phyloP scores from a whole-genome alignment of 2,888 invertebrate genomes.

The Halocaridina rubra region DNA sequence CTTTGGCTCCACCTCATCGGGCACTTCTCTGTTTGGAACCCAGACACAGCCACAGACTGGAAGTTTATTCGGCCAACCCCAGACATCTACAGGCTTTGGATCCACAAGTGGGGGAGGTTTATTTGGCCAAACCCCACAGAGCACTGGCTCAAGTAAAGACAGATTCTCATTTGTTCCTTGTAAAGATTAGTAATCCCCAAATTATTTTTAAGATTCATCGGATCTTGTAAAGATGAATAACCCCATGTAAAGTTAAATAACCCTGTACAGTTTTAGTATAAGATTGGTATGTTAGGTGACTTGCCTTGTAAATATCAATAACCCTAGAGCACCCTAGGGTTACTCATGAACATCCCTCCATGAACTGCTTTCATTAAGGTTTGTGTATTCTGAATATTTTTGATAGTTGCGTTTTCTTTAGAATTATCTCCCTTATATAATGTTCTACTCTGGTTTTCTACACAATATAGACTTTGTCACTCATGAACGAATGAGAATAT shows the following conservation, averaged over 20 bases:
- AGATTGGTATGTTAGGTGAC: no score
- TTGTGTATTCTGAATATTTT: not conserved
- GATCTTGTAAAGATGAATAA: no score
- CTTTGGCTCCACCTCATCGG: slow-evolving; percentile 46
- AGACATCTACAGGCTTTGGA: slow-evolving; percentile 38
- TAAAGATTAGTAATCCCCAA: not conserved
- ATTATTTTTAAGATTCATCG: no score
- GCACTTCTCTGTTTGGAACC: slow-evolving; percentile 50
- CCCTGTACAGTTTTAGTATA: no score
- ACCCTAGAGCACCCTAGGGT: no score
- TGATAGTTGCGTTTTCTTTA: not conserved
- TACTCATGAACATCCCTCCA: no score
- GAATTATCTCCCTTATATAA: not conserved
- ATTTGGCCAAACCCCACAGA: slow-evolving; percentile 49
- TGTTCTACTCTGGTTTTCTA: not conserved
- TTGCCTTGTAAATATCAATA: no score
- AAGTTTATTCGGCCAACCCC: slow-evolving; percentile 43
- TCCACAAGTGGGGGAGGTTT: slow-evolving; percentile 43
- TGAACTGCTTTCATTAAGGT: not conserved
- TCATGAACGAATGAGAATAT: not conserved
- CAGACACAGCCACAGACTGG: slow-evolving; percentile 27
- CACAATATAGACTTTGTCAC: not conserved
- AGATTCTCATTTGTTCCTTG: no score
- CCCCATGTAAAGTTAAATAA: no score
- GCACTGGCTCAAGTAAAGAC: slow-evolving; percentile 25